Evolutionary conservation across 2,888 invertebrate genomes (phyloP), one percentile per base, ranked within the genome.

Genomic region (Phalera bucephala): DNA sequence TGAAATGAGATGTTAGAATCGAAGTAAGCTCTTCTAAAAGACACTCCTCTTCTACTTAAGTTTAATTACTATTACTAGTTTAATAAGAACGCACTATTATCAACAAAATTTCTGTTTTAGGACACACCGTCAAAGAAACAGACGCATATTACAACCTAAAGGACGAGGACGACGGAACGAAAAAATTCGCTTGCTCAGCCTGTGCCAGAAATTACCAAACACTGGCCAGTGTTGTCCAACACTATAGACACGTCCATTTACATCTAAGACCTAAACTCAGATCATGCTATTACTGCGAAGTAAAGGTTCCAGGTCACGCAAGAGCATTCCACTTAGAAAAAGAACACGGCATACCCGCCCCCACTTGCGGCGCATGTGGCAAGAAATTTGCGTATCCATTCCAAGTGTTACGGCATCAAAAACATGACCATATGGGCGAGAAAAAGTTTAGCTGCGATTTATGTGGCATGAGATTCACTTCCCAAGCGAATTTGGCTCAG

Each of bases 391-490:
- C 65, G 0, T 74, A 48, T 33, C 72, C 69, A 0, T 57, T 54
- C 10, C 52, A 55, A 40, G 65, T 75, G 3, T 30, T 73, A 20
- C 42, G 51, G 1, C 75, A 75, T 12, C 77, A 76, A 33, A 73
- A 64, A 48, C 32, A 36, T 0, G 37, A 50, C 5, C 78, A 77
- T 32, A 74, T 77, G 76, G 71, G 66, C 1, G 78, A 77, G 26
- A 70, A 55, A 22, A 44, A 46, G 0, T 63, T 54, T 26, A 30
- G 34, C 0, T 77, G 77, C 13, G 21, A 34, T 0, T 17, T 45
- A 0, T 77, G 77, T 22, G 71, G 70, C 0, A 73, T 70, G 11
- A 47, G 57, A 1, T 61, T 59, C 35, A 37, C 22, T 0, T 48
- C 42, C 36, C 51, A 27, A 17, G 47, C 20, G 31, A 54, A 45